Conservation (phyloP, 2,113 vertebrate species). For the Ornithorhynchus anatinus region DNA sequence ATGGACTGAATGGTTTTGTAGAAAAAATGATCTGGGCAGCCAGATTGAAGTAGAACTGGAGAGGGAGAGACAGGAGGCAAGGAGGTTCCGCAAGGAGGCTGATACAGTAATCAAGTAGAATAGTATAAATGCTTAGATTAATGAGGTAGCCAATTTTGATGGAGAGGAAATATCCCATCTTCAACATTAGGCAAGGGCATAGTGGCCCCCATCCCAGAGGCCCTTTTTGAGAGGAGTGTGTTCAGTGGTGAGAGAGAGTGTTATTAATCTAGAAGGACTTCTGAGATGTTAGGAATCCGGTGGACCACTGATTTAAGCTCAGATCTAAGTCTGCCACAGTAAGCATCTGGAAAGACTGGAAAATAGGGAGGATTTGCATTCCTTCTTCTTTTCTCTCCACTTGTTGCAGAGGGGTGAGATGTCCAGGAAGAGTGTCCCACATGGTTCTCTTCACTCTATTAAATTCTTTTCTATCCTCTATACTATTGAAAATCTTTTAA, state of each 20-base stretch:
- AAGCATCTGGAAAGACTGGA: background rate
- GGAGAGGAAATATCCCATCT: slow-evolving; percentile 55
- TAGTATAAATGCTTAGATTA: too few species aligned
- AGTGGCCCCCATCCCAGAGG: slow-evolving; percentile 38
- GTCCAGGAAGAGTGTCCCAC: too few species aligned
- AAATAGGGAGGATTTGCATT: background rate
- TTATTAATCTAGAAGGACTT: background rate
- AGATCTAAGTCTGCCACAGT: background rate
- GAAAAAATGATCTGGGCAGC: too few species aligned
- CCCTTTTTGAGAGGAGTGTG: slow-evolving; percentile 22
- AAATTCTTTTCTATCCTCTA: too few species aligned
- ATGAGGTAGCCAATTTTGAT: slow-evolving; percentile 43
- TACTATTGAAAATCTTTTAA: too few species aligned
- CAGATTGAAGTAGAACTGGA: too few species aligned
- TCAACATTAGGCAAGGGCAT: slow-evolving; percentile 60
- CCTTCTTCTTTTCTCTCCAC: background rate
- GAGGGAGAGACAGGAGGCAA: too few species aligned
- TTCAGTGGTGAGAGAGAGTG: slow-evolving; percentile 22
- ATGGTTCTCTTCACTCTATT: too few species aligned
- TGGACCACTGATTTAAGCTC: background rate
- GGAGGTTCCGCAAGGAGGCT: too few species aligned
- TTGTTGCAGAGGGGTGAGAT: too few species aligned
- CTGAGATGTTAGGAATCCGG: background rate
- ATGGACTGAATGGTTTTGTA: too few species aligned
- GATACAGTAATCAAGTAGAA: too few species aligned